phyloP scores from a whole-genome alignment of 2,797 vertebrate genomes.

The Synanceia verrucosa region DNA sequence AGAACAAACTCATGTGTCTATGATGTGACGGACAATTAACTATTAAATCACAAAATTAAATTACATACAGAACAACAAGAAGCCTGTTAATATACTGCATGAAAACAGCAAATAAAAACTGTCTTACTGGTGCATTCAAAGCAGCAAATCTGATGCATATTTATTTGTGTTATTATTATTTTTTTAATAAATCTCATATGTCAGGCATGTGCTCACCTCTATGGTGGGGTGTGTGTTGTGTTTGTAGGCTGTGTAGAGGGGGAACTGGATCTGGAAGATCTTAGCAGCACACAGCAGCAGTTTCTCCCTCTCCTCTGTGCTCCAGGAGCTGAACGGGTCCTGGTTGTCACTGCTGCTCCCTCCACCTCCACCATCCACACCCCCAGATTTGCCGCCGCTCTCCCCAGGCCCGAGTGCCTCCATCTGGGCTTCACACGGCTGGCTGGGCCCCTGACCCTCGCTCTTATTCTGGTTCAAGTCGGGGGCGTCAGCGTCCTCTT shows the following conservation, averaged over 20 bases:
- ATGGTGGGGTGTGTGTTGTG: constrained; percentile 99
- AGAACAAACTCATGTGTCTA: too few species aligned
- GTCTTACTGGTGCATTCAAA: too few species aligned
- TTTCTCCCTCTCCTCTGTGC: constrained; percentile 95
- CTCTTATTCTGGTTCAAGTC: constrained; percentile 78
- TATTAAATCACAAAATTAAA: too few species aligned
- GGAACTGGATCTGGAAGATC: constrained; percentile 99
- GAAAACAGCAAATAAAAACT: too few species aligned
- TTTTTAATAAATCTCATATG: too few species aligned
- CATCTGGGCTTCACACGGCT: constrained; percentile 77
- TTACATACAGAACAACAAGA: too few species aligned
- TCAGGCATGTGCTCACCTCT: constrained; percentile 89
- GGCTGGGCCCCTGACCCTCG: constrained; percentile 67
- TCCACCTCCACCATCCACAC: constrained; percentile 44
- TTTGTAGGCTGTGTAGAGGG: constrained; percentile 98
- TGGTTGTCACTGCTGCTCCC: constrained; percentile 67
- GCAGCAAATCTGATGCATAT: too few species aligned
- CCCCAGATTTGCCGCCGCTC: constrained; percentile 74
- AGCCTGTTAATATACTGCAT: too few species aligned
- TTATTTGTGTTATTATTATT: too few species aligned
- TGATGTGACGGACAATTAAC: too few species aligned
- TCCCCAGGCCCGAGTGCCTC: constrained; percentile 79
- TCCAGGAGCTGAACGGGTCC: constrained; percentile 92
- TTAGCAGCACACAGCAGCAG: constrained; percentile 97
- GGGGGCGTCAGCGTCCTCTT: constrained; percentile 80